phyloP scores from a whole-genome alignment of 37 sponge, comb jelly and placozoan species.

The Mnemiopsis leidyi region DNA sequence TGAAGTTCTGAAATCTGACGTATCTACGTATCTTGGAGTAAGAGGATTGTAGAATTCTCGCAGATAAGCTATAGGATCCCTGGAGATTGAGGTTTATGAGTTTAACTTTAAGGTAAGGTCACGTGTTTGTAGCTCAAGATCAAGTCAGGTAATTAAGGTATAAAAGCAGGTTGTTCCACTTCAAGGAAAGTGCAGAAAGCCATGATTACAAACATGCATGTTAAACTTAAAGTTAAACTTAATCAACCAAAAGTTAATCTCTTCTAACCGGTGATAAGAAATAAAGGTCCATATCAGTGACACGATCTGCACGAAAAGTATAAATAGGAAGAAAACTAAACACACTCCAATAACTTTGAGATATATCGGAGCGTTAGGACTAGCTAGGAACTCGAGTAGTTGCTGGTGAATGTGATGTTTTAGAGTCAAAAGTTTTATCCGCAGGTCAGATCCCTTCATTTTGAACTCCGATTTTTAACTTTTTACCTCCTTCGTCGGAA shows the following conservation, averaged over 20 bases:
- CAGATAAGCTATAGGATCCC: not conserved
- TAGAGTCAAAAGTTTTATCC: conserved; percentile 6
- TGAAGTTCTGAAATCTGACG: conserved; percentile 58
- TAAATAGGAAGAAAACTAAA: not conserved
- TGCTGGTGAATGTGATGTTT: not conserved
- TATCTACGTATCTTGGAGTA: conserved; percentile 40
- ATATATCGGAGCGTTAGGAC: conserved; percentile 28
- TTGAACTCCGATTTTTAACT: too few species aligned
- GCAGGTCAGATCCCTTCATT: not conserved
- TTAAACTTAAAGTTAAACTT: too few species aligned
- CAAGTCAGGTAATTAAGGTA: too few species aligned
- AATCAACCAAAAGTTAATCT: too few species aligned
- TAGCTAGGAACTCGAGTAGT: conserved; percentile 19
- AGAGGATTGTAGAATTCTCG: not conserved
- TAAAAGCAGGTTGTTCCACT: too few species aligned
- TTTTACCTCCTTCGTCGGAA: too few species aligned
- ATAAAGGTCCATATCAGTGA: not conserved
- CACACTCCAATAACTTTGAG: not conserved
- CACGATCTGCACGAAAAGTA: not conserved
- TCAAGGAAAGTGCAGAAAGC: too few species aligned
- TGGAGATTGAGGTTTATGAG: too few species aligned
- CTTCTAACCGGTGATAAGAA: conserved; percentile 4
- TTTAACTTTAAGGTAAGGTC: too few species aligned
- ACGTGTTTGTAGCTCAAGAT: too few species aligned
- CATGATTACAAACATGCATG: too few species aligned